Evolutionary conservation across 2,113 vertebrate species (phyloP), one percentile per base, ranked within the genome.

Genomic region (Lophura nycthemera): DNA sequence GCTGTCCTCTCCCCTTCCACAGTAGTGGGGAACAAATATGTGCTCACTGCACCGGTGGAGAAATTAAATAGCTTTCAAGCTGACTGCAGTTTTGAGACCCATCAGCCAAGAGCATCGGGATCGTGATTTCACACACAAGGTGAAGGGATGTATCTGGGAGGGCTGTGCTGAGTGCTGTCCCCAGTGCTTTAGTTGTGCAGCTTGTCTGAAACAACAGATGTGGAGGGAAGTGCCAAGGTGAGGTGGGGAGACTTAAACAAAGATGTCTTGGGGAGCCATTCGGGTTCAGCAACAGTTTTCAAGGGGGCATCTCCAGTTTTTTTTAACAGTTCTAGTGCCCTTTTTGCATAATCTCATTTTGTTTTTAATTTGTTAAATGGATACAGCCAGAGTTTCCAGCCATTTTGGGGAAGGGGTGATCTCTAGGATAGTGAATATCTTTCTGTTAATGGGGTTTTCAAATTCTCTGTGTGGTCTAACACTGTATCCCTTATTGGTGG

Each of bases 401-500:
- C 45, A 29, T 72, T 36, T 34, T 25, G 65, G 73, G 83, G 65
- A 29, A 76, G 90, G 95, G 11, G 4, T 64, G 32, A 32, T 92
- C 90, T 92, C 45, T 95, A 75, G 65, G 61, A 10, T 54, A 73
- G 57, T 30, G 81, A 57, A 6, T 85, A 69, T 88, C 74, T 96
- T 80, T 96, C 56, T 95, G 86, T 70, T 93, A 54, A 65, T 11
- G 92, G 95, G 88, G 73, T 91, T 87, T 97, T 86, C 88, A 93
- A 94, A 61, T 97, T 96, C 95, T 97, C 93, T 97, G 67, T 97
- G 69, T 97, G 95, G 94, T 98, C 98, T 98, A 98, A 98, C 97
- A 42, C 95, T 98, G 95, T 98, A 92, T 98, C 97, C 97, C 97
- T 96, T 97, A 96, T 98, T 98, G 98, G 97, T 96, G 98, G 98